Evolutionary conservation across 2,888 invertebrate genomes (phyloP).

Genomic region (Acleris sparsana): DNA sequence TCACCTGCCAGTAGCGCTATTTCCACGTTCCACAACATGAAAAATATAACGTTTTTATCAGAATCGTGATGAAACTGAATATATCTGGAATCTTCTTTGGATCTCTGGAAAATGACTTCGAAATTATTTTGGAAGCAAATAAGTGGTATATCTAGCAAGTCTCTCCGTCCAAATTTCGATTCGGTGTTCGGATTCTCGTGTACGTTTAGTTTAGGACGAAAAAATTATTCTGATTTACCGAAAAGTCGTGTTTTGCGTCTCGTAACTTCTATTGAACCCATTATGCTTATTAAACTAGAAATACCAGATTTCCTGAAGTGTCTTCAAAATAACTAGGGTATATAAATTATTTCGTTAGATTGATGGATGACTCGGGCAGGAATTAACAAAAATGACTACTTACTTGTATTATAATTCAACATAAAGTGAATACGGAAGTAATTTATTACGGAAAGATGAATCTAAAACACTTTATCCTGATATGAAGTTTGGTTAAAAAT

Average conservation of each 20-base stretch:
- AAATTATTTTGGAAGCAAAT: not conserved
- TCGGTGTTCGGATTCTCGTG: not conserved
- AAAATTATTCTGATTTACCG: too few species aligned
- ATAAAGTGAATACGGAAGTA: too few species aligned
- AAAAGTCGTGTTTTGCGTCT: too few species aligned
- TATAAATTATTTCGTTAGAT: too few species aligned
- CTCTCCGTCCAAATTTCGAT: constrained; percentile 15
- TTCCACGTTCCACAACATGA: not conserved
- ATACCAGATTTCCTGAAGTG: too few species aligned
- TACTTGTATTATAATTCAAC: not conserved
- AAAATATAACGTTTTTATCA: not conserved
- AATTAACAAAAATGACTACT: not conserved
- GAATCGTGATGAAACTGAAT: not conserved
- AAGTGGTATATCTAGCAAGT: not conserved
- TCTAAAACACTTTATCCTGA: too few species aligned
- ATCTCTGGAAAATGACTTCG: not conserved
- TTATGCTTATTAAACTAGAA: too few species aligned
- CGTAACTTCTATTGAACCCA: too few species aligned
- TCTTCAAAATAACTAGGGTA: too few species aligned
- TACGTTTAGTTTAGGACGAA: not conserved
- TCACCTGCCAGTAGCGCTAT: not conserved
- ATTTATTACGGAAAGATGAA: too few species aligned
- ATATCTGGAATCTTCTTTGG: not conserved
- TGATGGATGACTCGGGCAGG: too few species aligned
- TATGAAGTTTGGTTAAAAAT: not conserved